Evolutionary conservation across 2,797 vertebrate genomes (phyloP), one percentile per base, ranked within the genome.

Genomic region (Alfaro cultratus): DNA sequence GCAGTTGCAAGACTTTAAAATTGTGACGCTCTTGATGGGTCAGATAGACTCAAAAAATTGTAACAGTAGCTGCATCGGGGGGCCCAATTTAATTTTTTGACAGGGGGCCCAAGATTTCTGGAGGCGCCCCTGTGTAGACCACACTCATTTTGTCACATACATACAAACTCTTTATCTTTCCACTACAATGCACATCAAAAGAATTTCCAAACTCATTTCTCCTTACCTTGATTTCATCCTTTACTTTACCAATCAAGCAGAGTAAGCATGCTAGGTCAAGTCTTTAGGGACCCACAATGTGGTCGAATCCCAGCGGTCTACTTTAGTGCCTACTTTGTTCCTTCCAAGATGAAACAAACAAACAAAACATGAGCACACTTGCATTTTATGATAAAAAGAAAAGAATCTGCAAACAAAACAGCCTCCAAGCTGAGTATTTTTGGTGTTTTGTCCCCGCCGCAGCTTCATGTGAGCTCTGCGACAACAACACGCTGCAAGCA

Each of bases 401-500:
- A 76, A 68, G 0, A 46, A 4, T 4, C 74, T 73, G 23, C 21
- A 60, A 82, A 71, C 41, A 75, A 78, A 45, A 51, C 49, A 47
- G 36, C 23, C 36, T 46, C 12, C 18, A 72, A 43, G 70, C 64
- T 29, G 13, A 79, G 62, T 26, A 5, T 13, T 4, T 51, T 39
- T 26, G 29, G 5, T 43, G 41, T 70, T 71, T 85, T 5, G 34
- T n/a, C 23, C 15, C 26, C 67, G 13, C 31, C 46, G 55, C 36
- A 57, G 29, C 34, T 84, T 73, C 45, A 49, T 23, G 21, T 74
- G 0, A 62, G 39, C 49, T 49, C 74, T 31, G 73, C 10, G 55
- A 70, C 46, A 76, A 47, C 57, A 53, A 72, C 57, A 31, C 6
- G 49, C 2, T 81, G 73, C 23, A 53, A 53, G 41, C 76, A 78